Evolutionary conservation across 2,888 invertebrate species (phyloP), one percentile per base, ranked within the genome.

Genomic region (Mellilla xanthometata): DNA sequence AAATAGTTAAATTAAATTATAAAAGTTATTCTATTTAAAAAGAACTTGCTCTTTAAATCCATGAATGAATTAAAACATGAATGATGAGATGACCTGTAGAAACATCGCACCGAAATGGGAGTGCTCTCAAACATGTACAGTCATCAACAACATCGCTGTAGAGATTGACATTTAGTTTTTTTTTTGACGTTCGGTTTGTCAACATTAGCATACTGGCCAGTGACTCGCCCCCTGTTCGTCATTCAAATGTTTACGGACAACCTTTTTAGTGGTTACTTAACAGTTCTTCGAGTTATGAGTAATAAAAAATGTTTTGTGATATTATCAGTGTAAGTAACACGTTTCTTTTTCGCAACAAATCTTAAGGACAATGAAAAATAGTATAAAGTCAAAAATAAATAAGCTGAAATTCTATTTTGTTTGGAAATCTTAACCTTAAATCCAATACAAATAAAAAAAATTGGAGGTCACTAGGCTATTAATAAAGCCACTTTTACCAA

Each of bases 121-220:
- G 86, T 76, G 82, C n/a, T n/a, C n/a, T 19, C 3, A 76, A 68
- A 81, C 75, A 60, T 75, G 85, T 80, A 80, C 71, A 87, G 80
- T 86, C 87, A 84, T 85, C 79, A 75, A 71, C 81, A 66, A 74
- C 68, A 68, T 63, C 66, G 64, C 72, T 72, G 61, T 70, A 56
- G 66, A 68, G 65, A 65, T 58, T 85, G 85, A 84, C 83, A 79
- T 82, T 80, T 82, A 60, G 68, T 73, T 70, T 69, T 38, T 27
- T 38, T 38, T 32, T 19, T 8, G 35, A 7, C 9, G 8, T 8
- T 36, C 36, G 68, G 74, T 70, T 70, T 73, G 68, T 76, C 60
- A 59, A 56, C 62, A 85, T 85, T 83, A 79, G 76, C 82, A 84
- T 86, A 84, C 82, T 81, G 85, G 81, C 73, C 86, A 85, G 68